Percentiles rank a stretch among this genome's conserved stretches.
Conservation (phyloP, 2,888 invertebrate species). For the Dryococelus australis region DNA sequence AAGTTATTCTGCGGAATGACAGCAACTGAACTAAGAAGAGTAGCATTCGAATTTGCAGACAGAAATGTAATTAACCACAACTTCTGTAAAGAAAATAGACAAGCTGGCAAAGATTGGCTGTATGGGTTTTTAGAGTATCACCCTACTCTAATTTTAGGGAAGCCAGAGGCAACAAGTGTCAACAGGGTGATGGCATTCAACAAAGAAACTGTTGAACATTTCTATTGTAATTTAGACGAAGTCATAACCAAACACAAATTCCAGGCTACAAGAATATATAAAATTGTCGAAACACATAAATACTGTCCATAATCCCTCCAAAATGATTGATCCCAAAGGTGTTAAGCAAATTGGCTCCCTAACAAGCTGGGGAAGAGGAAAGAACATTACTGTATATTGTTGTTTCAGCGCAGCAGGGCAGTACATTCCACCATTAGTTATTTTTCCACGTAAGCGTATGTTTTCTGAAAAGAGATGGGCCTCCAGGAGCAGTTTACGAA, state of each 20-base stretch:
- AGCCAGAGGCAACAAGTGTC: slow-evolving; percentile 52
- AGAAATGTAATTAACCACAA: slow-evolving; percentile 48
- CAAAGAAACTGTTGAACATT: slow-evolving; percentile 48
- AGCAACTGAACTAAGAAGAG: slow-evolving; percentile 46
- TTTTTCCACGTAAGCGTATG: slow-evolving; percentile 54
- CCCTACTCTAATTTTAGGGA: slow-evolving; percentile 47
- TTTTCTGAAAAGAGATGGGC: slow-evolving; percentile 58
- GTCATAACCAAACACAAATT: slow-evolving; percentile 48
- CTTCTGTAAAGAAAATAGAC: slow-evolving; percentile 47
- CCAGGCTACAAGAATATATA: slow-evolving; percentile 53
- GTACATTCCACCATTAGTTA: slow-evolving; percentile 60
- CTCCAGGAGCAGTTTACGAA: slow-evolving; percentile 53
- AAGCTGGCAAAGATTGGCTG: slow-evolving; percentile 51
- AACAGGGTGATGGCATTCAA: slow-evolving; percentile 51
- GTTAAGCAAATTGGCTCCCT: slow-evolving; percentile 57
- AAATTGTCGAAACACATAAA: slow-evolving; percentile 58
- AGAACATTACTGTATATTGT: slow-evolving; percentile 56
- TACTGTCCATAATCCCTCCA: slow-evolving; percentile 56
- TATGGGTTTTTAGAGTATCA: slow-evolving; percentile 49
- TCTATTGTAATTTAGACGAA: slow-evolving; percentile 49
- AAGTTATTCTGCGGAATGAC: slow-evolving; percentile 49
- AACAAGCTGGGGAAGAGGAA: slow-evolving; percentile 57
- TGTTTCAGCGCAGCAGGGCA: slow-evolving; percentile 56
- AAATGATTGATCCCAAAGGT: slow-evolving; percentile 56
- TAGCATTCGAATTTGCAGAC: slow-evolving; percentile 50